Evolutionary conservation across 2,113 vertebrate genomes (phyloP).

Genomic region (Anseranas semipalmata): DNA sequence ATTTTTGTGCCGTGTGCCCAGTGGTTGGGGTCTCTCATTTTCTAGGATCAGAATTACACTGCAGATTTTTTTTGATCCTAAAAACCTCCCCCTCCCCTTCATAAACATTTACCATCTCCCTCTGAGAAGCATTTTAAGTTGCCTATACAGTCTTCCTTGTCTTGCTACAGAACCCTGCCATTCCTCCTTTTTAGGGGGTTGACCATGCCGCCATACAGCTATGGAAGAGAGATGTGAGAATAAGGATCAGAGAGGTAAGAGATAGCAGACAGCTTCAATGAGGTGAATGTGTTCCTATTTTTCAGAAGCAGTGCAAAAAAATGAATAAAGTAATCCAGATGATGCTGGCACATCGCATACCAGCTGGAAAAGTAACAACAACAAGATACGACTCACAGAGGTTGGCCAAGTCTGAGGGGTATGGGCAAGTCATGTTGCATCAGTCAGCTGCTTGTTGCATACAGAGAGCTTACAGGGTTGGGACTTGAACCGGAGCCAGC

Average conservation of each 20-base stretch:
- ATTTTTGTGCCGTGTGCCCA: neutral
- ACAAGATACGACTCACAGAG: neutral
- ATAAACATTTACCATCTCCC: neutral
- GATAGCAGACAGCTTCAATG: neutral
- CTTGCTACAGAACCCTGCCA: neutral
- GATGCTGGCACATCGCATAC: neutral
- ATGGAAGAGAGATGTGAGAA: neutral
- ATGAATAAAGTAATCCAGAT: neutral
- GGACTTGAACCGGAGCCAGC: neutral
- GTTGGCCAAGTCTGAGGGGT: neutral
- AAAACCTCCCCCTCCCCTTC: neutral
- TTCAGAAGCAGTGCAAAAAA: neutral
- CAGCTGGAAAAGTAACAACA: neutral
- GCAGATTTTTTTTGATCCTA: neutral
- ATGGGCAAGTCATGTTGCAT: fast-evolving
- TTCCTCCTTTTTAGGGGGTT: neutral
- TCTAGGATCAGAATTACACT: neutral
- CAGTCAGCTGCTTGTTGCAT: neutral
- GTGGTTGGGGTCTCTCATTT: neutral
- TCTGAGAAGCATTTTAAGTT: neutral
- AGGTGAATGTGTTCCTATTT: neutral
- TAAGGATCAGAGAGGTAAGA: neutral
- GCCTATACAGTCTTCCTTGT: neutral
- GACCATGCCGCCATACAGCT: neutral
- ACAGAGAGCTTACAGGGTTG: neutral